Conservation (phyloP, 2,113 vertebrate species). For the Labeo catla region DNA sequence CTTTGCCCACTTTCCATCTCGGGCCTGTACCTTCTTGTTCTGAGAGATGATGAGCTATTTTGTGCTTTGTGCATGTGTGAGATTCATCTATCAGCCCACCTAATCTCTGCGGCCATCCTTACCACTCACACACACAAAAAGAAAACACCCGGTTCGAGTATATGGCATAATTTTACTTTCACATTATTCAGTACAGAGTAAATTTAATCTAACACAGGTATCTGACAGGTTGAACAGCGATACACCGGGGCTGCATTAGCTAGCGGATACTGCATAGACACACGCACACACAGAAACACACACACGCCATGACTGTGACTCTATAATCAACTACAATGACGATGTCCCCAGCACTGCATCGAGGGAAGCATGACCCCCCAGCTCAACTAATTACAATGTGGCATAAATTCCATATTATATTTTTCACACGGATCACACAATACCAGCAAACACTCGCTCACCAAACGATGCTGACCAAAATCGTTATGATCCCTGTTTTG, state of each 20-base stretch:
- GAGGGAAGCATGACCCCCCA: slow-evolving; percentile 59
- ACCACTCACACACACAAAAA: background rate
- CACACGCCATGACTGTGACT: slow-evolving; percentile 65
- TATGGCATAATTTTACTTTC: slow-evolving; percentile 84
- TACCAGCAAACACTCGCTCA: slow-evolving; percentile 42
- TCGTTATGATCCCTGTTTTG: slow-evolving; percentile 50
- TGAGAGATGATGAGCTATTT: background rate
- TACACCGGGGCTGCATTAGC: slow-evolving; percentile 78
- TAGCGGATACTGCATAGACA: slow-evolving; percentile 76
- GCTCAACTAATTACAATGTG: slow-evolving; percentile 63
- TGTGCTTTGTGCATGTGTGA: slow-evolving; percentile 6
- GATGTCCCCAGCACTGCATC: slow-evolving; percentile 63
- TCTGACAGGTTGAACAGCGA: slow-evolving; percentile 80
- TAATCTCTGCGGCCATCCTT: background rate
- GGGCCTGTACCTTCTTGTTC: background rate
- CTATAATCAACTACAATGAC: slow-evolving; percentile 68
- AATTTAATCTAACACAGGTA: slow-evolving; percentile 81
- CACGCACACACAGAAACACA: slow-evolving; percentile 61
- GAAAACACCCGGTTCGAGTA: slow-evolving; percentile 62
- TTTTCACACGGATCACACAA: slow-evolving; percentile 55
- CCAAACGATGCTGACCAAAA: slow-evolving; percentile 44
- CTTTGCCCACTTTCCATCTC: background rate
- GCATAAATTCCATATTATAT: slow-evolving; percentile 67
- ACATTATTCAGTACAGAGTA: slow-evolving; percentile 84
- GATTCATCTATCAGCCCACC: background rate